Conservation (phyloP, 2,888 invertebrate genomes). For the Drosophila ustulata region DNA sequence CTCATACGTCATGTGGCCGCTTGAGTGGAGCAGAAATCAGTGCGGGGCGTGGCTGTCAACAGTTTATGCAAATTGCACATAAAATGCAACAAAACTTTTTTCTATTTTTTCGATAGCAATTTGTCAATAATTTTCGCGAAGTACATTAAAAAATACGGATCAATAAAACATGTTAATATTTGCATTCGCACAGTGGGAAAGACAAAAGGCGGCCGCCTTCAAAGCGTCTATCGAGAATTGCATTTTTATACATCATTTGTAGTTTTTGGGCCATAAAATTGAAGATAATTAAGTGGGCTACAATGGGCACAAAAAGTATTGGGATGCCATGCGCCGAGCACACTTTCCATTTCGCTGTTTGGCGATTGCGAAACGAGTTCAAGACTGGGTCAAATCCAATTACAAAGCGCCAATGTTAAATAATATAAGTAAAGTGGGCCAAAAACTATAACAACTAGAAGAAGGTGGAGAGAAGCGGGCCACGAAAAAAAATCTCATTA, state of each 20-base stretch:
- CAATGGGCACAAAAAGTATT: slow-evolving; percentile 20
- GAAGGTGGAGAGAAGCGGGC: slow-evolving; percentile 5
- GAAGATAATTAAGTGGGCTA: slow-evolving; percentile 50
- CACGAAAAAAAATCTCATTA: slow-evolving; percentile 68
- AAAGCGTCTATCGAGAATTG: slow-evolving; percentile 65
- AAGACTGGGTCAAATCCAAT: slow-evolving; percentile 71
- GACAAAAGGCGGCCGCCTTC: slow-evolving; percentile 67
- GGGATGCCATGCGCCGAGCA: slow-evolving; percentile 44
- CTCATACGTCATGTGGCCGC: slow-evolving; percentile 63
- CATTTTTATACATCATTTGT: slow-evolving; percentile 44
- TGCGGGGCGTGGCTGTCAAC: slow-evolving; percentile 69
- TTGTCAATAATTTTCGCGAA: slow-evolving; percentile 41
- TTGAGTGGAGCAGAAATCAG: not conserved
- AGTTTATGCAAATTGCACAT: slow-evolving; percentile 65
- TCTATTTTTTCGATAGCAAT: slow-evolving; percentile 28
- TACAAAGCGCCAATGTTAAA: slow-evolving; percentile 73
- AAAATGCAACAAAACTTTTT: slow-evolving; percentile 63
- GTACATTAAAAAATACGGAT: not conserved
- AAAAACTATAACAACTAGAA: slow-evolving; percentile 57
- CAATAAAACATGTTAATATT: slow-evolving; percentile 10
- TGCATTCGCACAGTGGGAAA: slow-evolving; percentile 23
- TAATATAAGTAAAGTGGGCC: slow-evolving; percentile 72
- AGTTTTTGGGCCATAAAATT: slow-evolving; percentile 58
- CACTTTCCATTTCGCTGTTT: slow-evolving; percentile 70
- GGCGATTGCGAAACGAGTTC: slow-evolving; percentile 62